These are phyloP conservation scores for Nasonovia ribisnigri DNA, from an alignment of 2,888 invertebrate species.

Conservation along the genomic window DNA sequence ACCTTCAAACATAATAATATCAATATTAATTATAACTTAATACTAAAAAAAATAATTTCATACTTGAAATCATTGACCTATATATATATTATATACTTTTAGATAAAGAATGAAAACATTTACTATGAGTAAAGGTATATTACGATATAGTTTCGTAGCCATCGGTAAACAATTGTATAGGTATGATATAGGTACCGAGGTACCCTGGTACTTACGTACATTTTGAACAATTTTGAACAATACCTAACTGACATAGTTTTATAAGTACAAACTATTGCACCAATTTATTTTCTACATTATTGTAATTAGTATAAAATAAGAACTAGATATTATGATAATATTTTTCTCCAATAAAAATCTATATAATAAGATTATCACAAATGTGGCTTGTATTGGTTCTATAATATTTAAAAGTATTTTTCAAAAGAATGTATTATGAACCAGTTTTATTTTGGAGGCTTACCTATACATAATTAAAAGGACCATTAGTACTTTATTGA, in stretches of 20 bases:
- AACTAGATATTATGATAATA: neutral
- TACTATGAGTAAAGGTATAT: no score
- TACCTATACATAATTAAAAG: neutral
- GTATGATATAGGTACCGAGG: neutral
- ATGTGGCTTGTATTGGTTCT: neutral
- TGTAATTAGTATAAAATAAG: neutral
- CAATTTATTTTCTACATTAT: neutral
- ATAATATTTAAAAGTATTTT: neutral
- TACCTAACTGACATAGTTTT: neutral
- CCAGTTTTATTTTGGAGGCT: neutral
- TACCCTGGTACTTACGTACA: neutral
- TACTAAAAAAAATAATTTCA: neutral
- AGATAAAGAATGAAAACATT: no score
- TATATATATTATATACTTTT: neutral
- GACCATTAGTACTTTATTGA: neutral
- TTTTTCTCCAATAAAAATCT: neutral
- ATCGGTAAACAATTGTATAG: no score
- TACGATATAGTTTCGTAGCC: neutral
- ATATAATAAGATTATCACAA: neutral
- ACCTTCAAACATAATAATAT: neutral
- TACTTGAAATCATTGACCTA: conserved; percentile 12
- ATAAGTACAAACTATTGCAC: neutral
- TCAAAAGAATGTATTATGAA: neutral
- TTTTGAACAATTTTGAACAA: neutral
- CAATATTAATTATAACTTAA: neutral